phyloP scores from a whole-genome alignment of 2,888 invertebrate species.

The Chironomus riparius region DNA sequence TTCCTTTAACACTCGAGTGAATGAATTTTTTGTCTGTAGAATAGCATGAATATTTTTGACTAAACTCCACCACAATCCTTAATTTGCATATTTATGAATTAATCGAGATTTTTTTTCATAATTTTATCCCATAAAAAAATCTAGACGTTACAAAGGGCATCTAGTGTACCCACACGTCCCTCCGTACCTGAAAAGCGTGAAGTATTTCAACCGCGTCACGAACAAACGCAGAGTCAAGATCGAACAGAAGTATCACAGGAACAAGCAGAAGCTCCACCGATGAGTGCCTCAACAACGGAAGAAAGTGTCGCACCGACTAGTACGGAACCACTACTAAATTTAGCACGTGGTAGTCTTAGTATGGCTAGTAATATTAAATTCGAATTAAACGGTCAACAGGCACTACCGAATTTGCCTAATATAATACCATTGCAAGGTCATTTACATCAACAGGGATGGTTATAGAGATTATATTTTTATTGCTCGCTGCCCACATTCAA shows the following conservation, averaged over 20 bases:
- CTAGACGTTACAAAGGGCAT: constrained; percentile 57
- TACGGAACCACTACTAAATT: background rate
- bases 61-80: background rate
- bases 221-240: constrained; percentile 55
- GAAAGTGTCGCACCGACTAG: constrained; percentile 27
- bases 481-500: background rate
- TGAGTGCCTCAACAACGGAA: constrained; percentile 29
- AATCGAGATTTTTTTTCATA: background rate
- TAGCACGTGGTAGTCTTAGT: background rate
- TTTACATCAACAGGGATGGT: constrained; percentile 29
- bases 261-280: constrained; percentile 4
- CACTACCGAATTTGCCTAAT: constrained; percentile 29
- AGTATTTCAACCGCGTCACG: constrained; percentile 44
- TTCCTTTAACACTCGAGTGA: background rate
- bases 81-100: background rate
- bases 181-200: constrained; percentile 44
- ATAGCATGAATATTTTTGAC: constrained; percentile 23
- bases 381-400: constrained; percentile 19
- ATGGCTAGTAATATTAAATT: constrained; percentile 23
- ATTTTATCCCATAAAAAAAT: constrained; percentile 30
- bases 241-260: constrained; percentile 37
- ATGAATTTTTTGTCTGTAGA: background rate
- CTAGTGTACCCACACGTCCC: constrained; percentile 55
- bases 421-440: constrained; percentile 29
- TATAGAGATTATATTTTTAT: constrained; percentile 16